Conservation (phyloP, 2,113 vertebrate species). For the Poecilia latipinna region DNA sequence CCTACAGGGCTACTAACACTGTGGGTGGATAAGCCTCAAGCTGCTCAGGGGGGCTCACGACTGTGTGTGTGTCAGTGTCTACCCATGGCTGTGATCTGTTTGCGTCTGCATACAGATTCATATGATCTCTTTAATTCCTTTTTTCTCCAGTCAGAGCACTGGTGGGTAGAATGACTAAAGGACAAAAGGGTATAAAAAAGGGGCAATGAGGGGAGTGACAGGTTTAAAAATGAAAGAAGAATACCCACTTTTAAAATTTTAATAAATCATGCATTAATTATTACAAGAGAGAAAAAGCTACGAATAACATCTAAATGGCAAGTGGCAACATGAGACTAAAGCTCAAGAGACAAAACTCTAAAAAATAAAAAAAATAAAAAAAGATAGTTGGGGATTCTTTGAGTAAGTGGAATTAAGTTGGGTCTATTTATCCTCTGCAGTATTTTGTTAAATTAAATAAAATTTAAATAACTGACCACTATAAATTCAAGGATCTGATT, state of each 20-base stretch:
- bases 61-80: slow-evolving; percentile 1
- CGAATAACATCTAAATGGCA: slow-evolving; percentile 10
- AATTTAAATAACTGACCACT: slow-evolving; percentile 12
- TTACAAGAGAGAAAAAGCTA: neutral
- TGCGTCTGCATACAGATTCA: slow-evolving; percentile 20
- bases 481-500: slow-evolving; percentile 4
- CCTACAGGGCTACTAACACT: slow-evolving; percentile 54
- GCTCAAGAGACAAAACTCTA: neutral
- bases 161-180: neutral
- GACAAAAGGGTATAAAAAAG: neutral
- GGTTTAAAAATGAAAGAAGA: neutral
- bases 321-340: slow-evolving; percentile 7
- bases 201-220: neutral
- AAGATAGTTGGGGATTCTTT: neutral
- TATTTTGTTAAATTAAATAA: neutral
- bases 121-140: slow-evolving; percentile 20
- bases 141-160: neutral
- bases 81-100: slow-evolving; percentile 22
- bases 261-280: slow-evolving; percentile 4
- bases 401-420: neutral
- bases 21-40: slow-evolving; percentile 77
- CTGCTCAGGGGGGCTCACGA: slow-evolving; percentile 46
- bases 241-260: neutral
- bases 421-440: neutral
- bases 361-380: neutral